Percentiles rank a stretch among this genome's conserved stretches.
These are phyloP conservation scores for Lysiphlebus fabarum DNA, from an alignment of 1,140 invertebrate species.

Conservation along the genomic window DNA sequence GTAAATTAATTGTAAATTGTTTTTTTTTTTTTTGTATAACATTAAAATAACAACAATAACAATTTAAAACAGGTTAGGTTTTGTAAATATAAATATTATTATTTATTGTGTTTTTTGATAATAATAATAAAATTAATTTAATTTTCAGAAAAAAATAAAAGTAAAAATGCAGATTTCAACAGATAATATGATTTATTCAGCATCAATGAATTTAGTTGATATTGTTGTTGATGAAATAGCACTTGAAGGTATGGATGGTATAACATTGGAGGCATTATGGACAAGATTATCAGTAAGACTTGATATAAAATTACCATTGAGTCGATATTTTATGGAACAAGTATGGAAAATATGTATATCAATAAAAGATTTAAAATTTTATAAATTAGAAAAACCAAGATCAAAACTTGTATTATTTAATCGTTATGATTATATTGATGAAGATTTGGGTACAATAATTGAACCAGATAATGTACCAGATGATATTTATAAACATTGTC, in stretches of 20 bases:
- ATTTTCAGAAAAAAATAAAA: too few species aligned
- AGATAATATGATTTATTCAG: constrained; percentile 27
- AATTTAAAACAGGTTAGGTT: too few species aligned
- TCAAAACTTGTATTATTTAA: constrained; percentile 61
- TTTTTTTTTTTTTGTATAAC: too few species aligned
- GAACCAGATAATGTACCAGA: constrained; percentile 56
- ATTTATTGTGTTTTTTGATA: too few species aligned
- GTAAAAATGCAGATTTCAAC: neutral
- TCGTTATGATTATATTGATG: constrained; percentile 60
- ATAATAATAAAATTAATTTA: too few species aligned
- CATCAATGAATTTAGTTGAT: constrained; percentile 41
- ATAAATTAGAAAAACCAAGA: constrained; percentile 60
- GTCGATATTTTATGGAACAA: constrained; percentile 48
- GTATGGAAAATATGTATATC: constrained; percentile 62
- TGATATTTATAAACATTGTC: constrained; percentile 64
- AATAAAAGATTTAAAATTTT: constrained; percentile 60
- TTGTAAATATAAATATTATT: too few species aligned
- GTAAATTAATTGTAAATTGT: too few species aligned
- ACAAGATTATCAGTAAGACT: constrained; percentile 48
- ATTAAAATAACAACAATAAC: too few species aligned
- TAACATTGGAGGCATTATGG: constrained; percentile 66
- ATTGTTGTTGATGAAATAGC: constrained; percentile 69
- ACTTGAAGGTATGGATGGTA: constrained; percentile 78
- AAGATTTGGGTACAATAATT: constrained; percentile 54
- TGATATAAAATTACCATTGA: constrained; percentile 40